phyloP scores from a whole-genome alignment of 2,113 vertebrate species.

The Athene noctua region DNA sequence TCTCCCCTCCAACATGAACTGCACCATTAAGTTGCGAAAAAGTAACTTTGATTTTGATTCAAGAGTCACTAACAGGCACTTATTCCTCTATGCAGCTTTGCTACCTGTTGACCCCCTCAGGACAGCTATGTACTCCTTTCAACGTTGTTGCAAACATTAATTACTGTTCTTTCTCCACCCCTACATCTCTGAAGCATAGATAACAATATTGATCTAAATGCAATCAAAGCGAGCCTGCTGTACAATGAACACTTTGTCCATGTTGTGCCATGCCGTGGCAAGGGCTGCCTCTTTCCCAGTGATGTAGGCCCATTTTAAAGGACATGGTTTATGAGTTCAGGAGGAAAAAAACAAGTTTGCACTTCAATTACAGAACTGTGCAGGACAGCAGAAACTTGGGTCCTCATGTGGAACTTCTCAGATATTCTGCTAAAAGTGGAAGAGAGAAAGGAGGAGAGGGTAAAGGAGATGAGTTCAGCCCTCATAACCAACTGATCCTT shows the following conservation, averaged over 20 bases:
- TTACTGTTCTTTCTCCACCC: background rate
- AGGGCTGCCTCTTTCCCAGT: background rate
- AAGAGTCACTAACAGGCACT: background rate
- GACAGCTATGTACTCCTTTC: background rate
- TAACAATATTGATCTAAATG: conserved; percentile 14
- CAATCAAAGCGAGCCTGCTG: background rate
- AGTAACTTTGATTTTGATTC: background rate
- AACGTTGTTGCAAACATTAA: background rate
- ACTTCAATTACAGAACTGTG: background rate
- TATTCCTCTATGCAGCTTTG: background rate
- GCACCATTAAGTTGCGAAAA: background rate
- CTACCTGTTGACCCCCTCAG: background rate
- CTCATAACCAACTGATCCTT: background rate
- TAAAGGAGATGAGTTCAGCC: background rate
- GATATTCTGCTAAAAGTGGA: background rate
- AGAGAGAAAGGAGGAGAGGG: background rate
- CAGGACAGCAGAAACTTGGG: background rate
- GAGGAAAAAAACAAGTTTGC: background rate
- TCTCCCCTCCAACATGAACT: background rate
- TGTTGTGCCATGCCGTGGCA: background rate
- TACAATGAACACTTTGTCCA: conserved; percentile 1
- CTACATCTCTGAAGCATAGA: background rate
- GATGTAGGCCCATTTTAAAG: background rate
- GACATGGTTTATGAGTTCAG: background rate
- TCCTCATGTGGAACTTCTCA: background rate